These are phyloP conservation scores for Melanostigma gelatinosum DNA, from an alignment of 2,113 vertebrate genomes.

Conservation along the genomic window DNA sequence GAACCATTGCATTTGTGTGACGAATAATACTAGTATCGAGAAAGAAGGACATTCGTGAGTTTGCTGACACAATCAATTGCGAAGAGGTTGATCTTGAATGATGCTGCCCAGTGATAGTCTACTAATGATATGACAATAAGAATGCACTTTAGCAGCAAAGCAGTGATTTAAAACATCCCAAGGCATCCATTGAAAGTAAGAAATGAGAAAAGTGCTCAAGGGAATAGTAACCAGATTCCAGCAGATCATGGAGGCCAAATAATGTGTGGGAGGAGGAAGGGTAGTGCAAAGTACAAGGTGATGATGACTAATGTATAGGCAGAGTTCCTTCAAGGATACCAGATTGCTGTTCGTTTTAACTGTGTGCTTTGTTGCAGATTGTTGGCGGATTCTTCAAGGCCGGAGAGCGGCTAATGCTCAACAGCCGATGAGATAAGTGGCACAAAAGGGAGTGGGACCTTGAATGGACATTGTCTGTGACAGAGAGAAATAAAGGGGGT, in stretches of 20 bases:
- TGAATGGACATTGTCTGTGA: neutral
- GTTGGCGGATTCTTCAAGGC: neutral
- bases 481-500: neutral
- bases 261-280: neutral
- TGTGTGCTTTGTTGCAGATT: neutral
- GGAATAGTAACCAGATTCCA: slow-evolving; percentile 10
- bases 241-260: neutral
- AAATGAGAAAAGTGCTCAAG: slow-evolving; percentile 15
- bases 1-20: slow-evolving; percentile 14
- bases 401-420: neutral
- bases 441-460: neutral
- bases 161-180: slow-evolving; percentile 30
- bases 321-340: neutral
- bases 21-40: slow-evolving; percentile 14
- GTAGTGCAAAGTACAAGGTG: slow-evolving; percentile 9
- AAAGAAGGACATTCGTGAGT: neutral
- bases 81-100: neutral
- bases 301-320: slow-evolving; percentile 15
- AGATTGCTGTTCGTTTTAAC: neutral
- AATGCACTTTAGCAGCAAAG: slow-evolving; percentile 38
- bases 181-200: slow-evolving; percentile 9
- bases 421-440: neutral
- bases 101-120: neutral
- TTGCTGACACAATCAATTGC: neutral
- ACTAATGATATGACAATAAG: slow-evolving; percentile 27